Evolutionary conservation across 2,113 vertebrate species (phyloP).

Genomic region (Meleagris gallopavo): DNA sequence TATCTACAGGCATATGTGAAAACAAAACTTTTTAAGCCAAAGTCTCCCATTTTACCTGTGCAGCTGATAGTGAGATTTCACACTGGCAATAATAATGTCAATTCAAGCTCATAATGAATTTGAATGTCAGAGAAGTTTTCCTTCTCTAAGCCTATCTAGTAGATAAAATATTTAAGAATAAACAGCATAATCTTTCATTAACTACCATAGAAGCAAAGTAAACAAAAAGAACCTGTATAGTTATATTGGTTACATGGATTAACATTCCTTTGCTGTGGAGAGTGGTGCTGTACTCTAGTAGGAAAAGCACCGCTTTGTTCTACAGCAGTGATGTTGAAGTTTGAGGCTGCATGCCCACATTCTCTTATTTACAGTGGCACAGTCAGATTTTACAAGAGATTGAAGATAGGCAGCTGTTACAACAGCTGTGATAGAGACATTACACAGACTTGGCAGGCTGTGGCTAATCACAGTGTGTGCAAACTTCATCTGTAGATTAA

Average conservation of each 20-base stretch:
- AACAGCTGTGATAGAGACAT: background rate
- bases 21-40: background rate
- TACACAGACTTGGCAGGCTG: background rate
- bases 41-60: background rate
- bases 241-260: background rate
- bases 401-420: background rate
- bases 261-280: background rate
- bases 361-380: background rate
- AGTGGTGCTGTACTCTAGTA: background rate
- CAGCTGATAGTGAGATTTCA: background rate
- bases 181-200: background rate
- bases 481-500: background rate
- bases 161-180: background rate
- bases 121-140: background rate
- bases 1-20: background rate
- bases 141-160: background rate
- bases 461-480: background rate
- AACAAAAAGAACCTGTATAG: fast-evolving
- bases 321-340: background rate
- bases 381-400: background rate
- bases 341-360: fast-evolving
- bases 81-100: background rate
- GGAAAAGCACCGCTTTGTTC: background rate
- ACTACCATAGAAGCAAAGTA: background rate
- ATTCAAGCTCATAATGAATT: background rate